Base-by-base conservation (phyloP, 2,888 invertebrate genomes). In the Drosophila neotestacea region DNA sequence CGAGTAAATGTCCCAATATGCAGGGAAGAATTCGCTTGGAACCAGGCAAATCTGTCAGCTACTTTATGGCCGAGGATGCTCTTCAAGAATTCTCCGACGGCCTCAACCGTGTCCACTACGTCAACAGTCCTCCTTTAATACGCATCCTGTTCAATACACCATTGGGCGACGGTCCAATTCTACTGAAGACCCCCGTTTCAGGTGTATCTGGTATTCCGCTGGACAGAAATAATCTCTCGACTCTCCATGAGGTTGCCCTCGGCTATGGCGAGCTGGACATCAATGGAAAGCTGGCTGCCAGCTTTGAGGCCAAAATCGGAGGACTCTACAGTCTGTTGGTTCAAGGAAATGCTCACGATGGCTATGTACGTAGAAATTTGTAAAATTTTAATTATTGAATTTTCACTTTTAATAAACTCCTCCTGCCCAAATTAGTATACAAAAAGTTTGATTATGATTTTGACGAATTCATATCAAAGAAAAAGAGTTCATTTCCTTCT, bases 281-380 rank as follows among this genome's bases (percentile, higher is more conserved):
- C 11, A 88, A 86, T 28, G 84, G 78, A 0, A 54, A 48, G 6
- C 71, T 70, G 2, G 78, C 82, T 3, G 83, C 89, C 32, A 78
- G 70, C 22, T 59, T 93, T 91, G 69, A 73, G 0, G 92, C 95
- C 1, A 91, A 93, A 79, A 90, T 94, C 4, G 96, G 96, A 0
- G 96, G 95, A 11, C 95, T 95, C 11, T 96, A 96, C 79, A 94
- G 95, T 0, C 85, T 78, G 89, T 93, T 64, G 90, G 93, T 82
- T 86, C 93, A 76, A 88, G 92, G 94, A 61, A 92, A 93, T 48
- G 81, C 81, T 0, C 78, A 82, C n/a, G 92, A 92, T 9, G 83
- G 79, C 22, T 92, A 91, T 73, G 92, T 93, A 81, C 92, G 93
- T 90, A 39, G 39, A 5, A 44, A 4, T 10, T 16, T 16, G 0